Conservation (phyloP, 2,113 vertebrate species). For the Vulpes lagopus region DNA sequence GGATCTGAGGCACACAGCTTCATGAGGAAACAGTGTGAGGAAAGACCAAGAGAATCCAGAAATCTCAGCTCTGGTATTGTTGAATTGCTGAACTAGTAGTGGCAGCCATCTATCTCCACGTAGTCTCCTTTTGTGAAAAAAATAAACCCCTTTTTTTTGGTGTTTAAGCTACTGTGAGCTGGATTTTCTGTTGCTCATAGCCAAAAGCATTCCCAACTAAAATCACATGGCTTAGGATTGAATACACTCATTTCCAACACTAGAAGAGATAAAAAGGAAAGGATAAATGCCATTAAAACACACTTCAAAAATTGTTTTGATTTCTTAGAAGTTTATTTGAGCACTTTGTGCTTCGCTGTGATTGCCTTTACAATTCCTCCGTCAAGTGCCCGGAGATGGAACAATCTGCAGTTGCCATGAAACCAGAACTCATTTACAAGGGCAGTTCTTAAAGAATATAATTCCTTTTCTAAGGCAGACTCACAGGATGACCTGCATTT, state of each 20-base stretch:
- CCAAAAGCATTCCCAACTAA: neutral
- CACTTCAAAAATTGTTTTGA: neutral
- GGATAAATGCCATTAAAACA: neutral
- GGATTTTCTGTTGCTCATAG: neutral
- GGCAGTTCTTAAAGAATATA: neutral
- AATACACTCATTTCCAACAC: constrained; percentile 30
- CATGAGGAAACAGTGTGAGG: neutral
- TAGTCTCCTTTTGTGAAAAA: neutral
- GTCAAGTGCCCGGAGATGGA: neutral
- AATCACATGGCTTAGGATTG: neutral
- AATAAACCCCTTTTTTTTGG: neutral
- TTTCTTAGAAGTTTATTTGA: constrained; percentile 32
- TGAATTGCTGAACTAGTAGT: neutral
- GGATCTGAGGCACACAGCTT: neutral
- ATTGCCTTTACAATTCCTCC: neutral
- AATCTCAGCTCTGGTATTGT: neutral
- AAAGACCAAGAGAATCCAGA: neutral
- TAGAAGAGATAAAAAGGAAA: neutral
- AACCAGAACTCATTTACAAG: constrained; percentile 1
- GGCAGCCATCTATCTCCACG: neutral
- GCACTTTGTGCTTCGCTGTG: neutral
- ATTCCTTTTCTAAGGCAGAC: neutral
- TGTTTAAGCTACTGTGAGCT: neutral
- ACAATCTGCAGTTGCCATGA: neutral
- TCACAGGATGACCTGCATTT: neutral